Evolutionary conservation across 2,113 vertebrate genomes (phyloP), one percentile per base, ranked within the genome.

Genomic region (Natator depressus): DNA sequence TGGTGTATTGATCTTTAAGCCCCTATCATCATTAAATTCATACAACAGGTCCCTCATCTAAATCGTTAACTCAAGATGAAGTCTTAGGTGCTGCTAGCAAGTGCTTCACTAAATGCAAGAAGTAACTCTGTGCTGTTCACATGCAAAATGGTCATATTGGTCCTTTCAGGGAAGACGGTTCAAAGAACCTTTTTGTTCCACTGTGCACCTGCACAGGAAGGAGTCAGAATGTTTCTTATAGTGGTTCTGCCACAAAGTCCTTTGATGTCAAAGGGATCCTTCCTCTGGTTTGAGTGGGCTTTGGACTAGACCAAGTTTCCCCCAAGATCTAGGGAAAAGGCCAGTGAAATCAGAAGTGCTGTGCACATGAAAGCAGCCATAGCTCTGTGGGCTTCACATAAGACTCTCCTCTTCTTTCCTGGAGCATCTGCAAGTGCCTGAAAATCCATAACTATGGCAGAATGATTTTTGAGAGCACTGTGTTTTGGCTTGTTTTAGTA

Each of bases 281-380:
- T 54, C 53, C 53, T 22, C 53, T 54, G 20, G 14, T 8, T 54
- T 54, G 53, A 42, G 62, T 3, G 88, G 27, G 5, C 42, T 78
- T 91, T 76, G 82, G 8, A 54, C 25, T 38, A 38, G 35, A 4
- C n/a, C 59, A 76, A 47, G 25, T 27, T 65, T 12, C 16, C 16
- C 1, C 9, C 3, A 55, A 20, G 5, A 83, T 22, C 62, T 81
- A 35, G 49, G 31, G 24, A 78, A 35, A 54, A 81, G 13, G 19
- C 27, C 38, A 62, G 4, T 50, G 53, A 38, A 78, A 38, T 78
- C 75, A 47, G 75, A 78, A 47, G 27, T 24, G 8, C 6, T 69
- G 7, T 0, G 0, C 19, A 54, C 55, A 12, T 2, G 22, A 19
- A 80, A 81, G 10, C 38, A 62, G 38, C 54, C n/a, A 13, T 7